A percentile compares a stretch with the other conserved stretches of the same genome.
Conservation (phyloP, 1,140 invertebrate genomes). For the Oncopeltus fasciatus region DNA sequence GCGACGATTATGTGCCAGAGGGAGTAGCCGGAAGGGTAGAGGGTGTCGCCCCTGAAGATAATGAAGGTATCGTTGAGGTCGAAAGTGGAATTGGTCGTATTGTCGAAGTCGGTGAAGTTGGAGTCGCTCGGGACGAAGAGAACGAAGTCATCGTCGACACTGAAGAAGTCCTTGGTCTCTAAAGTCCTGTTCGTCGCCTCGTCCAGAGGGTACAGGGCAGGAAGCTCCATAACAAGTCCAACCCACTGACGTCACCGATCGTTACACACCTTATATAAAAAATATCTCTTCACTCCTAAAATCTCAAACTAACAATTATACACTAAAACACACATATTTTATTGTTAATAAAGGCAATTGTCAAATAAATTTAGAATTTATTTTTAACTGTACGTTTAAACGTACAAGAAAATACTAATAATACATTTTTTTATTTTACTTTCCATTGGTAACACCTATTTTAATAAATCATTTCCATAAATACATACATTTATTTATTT, state of each 20-base stretch:
- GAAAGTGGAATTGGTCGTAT: conserved; percentile 27
- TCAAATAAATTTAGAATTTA: conserved; percentile 3
- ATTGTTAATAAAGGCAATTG: conserved; percentile 5
- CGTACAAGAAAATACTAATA: conserved; percentile 9
- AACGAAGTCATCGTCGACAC: conserved; percentile 22
- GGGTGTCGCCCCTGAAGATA: conserved; percentile 27
- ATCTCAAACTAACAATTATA: not conserved
- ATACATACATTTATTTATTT: conserved; percentile 10
- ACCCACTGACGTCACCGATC: not conserved
- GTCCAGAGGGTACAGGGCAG: conserved; percentile 10
- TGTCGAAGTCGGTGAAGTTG: conserved; percentile 18
- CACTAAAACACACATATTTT: not conserved
- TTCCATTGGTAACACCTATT: conserved; percentile 5
- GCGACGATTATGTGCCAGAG: conserved; percentile 73
- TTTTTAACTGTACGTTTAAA: not conserved
- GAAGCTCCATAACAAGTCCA: conserved; percentile 12
- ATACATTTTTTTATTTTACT: conserved; percentile 4
- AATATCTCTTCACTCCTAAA: not conserved
- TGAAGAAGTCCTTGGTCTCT: conserved; percentile 20
- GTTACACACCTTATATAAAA: not conserved
- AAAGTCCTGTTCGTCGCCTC: conserved; percentile 10
- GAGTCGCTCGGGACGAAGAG: conserved; percentile 15
- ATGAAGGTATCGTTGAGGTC: conserved; percentile 26
- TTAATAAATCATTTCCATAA: conserved; percentile 3
- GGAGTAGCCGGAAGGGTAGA: conserved; percentile 76